Conservation (phyloP, 1,140 invertebrate species). For the Drosophila leontia region DNA sequence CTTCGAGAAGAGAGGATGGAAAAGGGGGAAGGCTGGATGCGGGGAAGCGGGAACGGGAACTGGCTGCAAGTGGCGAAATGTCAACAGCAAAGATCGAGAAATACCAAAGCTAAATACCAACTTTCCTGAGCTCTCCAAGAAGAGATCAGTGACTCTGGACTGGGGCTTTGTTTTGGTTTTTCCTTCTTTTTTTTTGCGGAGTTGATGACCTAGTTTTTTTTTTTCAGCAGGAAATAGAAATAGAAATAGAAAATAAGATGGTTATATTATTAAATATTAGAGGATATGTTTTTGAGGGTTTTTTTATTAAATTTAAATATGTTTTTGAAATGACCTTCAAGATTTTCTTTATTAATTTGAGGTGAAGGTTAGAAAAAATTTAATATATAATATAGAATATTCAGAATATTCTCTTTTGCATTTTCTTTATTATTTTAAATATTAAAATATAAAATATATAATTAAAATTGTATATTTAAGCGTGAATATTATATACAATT, state of each 20-base stretch:
- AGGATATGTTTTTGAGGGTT: background rate
- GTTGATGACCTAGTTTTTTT: conserved; percentile 1
- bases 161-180: conserved; percentile 2
- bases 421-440: no score
- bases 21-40: background rate
- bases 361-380: no score
- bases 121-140: conserved; percentile 22
- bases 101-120: conserved; percentile 38
- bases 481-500: no score
- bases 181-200: background rate
- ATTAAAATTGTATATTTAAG: no score
- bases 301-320: background rate
- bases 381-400: no score
- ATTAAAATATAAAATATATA: no score
- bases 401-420: no score
- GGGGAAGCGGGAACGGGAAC: background rate
- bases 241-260: background rate
- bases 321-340: no score
- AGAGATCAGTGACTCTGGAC: conserved; percentile 9
- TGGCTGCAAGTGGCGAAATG: conserved; percentile 32
- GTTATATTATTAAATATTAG: background rate
- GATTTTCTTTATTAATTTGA: no score
- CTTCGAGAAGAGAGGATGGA: background rate
- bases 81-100: conserved; percentile 38
- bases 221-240: background rate